These are phyloP conservation scores for Lasioglossum leucozonium DNA, from an alignment of 2,888 invertebrate species.

Conservation along the genomic window DNA sequence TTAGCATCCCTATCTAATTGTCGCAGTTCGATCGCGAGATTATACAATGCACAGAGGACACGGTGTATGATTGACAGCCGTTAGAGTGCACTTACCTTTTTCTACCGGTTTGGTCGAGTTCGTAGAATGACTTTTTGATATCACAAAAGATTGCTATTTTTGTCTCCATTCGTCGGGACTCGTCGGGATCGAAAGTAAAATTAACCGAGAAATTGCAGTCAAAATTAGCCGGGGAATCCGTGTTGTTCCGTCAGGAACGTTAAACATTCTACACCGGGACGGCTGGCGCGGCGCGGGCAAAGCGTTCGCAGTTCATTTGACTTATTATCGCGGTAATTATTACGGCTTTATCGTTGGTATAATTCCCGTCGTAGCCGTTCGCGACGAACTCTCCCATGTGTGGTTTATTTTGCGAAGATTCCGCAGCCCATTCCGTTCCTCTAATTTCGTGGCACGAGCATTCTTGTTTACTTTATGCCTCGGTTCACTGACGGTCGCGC, in stretches of 20 bases:
- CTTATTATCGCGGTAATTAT: constrained; percentile 53
- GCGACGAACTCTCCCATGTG: constrained; percentile 15
- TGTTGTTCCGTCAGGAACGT: constrained; percentile 4
- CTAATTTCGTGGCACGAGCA: constrained; percentile 54
- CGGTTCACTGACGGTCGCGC: constrained; percentile 40
- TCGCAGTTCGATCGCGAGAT: neutral
- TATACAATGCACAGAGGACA: neutral
- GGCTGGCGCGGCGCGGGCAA: neutral
- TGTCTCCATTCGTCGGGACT: neutral
- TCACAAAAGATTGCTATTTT: neutral
- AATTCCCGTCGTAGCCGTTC: constrained; percentile 22
- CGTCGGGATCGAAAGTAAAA: neutral
- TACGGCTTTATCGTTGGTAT: constrained; percentile 34
- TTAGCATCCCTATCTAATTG: neutral
- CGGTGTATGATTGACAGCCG: neutral
- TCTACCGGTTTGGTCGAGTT: neutral
- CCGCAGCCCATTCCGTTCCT: constrained; percentile 43
- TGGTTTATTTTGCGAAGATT: constrained; percentile 44
- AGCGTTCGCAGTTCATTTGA: constrained; percentile 48
- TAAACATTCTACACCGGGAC: neutral
- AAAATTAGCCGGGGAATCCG: constrained; percentile 34
- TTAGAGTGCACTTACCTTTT: neutral
- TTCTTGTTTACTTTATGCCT: constrained; percentile 57
- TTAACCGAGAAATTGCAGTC: constrained; percentile 28
- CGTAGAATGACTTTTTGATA: neutral